These are phyloP conservation scores for Drosophila neotestacea DNA, from an alignment of 2,888 invertebrate genomes.

Conservation along the genomic window DNA sequence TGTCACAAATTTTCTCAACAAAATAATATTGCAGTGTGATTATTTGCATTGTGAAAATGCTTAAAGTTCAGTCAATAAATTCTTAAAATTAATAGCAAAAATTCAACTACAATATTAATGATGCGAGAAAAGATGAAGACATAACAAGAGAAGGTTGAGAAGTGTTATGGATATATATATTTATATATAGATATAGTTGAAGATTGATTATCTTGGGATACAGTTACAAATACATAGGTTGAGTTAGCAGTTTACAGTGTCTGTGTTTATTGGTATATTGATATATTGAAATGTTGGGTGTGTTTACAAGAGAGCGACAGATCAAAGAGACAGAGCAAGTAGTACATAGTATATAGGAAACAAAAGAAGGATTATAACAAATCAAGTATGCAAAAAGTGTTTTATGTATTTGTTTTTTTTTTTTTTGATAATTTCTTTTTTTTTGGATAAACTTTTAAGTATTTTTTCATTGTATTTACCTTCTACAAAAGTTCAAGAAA, in stretches of 20 bases:
- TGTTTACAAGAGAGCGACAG: conserved; percentile 65
- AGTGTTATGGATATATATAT: conserved; percentile 16
- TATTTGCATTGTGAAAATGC: conserved; percentile 45
- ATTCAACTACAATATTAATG: conserved; percentile 82
- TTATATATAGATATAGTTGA: conserved; percentile 9
- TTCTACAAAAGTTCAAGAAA: conserved; percentile 85
- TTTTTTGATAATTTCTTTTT: conserved; percentile 31
- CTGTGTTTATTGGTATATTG: conserved; percentile 13
- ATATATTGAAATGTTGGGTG: conserved; percentile 25
- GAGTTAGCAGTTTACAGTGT: conserved; percentile 25
- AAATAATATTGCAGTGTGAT: conserved; percentile 82
- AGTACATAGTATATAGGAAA: conserved; percentile 40
- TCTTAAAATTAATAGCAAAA: conserved; percentile 58
- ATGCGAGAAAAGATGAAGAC: conserved; percentile 80
- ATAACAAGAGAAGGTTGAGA: conserved; percentile 43
- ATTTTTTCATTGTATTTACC: conserved; percentile 83
- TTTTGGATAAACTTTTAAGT: conserved; percentile 55
- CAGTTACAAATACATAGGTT: conserved; percentile 9
- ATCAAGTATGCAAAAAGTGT: conserved; percentile 64
- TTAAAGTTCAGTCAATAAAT: conserved; percentile 26
- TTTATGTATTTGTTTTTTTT: conserved; percentile 47
- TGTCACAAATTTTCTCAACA: conserved; percentile 73
- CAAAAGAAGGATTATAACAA: conserved; percentile 36
- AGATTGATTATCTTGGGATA: conserved; percentile 33
- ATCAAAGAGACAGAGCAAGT: conserved; percentile 64